Evolutionary conservation across 2,888 invertebrate genomes (phyloP), one percentile per base, ranked within the genome.

Genomic region (Xestia xanthographa): DNA sequence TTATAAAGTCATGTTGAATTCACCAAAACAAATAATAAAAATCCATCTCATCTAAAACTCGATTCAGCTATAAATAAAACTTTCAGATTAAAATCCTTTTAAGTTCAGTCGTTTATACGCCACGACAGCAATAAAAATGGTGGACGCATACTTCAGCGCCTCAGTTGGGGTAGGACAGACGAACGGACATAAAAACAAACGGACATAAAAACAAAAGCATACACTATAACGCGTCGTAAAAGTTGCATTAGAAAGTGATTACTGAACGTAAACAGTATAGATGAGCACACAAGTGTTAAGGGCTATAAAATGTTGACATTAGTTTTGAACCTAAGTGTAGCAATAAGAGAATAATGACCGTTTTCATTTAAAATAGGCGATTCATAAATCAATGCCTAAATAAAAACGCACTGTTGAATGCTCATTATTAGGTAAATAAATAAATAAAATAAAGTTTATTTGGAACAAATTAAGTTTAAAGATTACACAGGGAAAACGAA

Each of bases 191-290:
- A 77, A 85, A n/a, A n/a, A 73, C 79, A 22, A 62, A 83, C 45
- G 68, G 50, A 77, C 79, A 86, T 84, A 77, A 85, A 87, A 87
- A 80, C 77, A 84, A 83, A 88, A 79, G 67, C 68, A 74, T 75
- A 78, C 79, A 82, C 77, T 82, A 58, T 66, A 63, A 43, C 70
- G 68, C 48, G 62, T 87, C 87, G 86, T 87, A 88, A 87, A 87
- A 83, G 29, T 79, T 74, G 66, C 77, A 85, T 87, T 80, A 87
- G 79, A 88, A 70, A 74, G 72, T 72, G 77, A 80, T 87, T 72
- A 85, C 77, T 75, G 76, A 79, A 83, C 71, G 68, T 82, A 85
- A 83, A 86, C 80, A 79, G 84, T 77, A 79, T 53, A 79, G 34
- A 29, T 38, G 60, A 34, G 45, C 12, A 85, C 83, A 78, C 17